Conservation (phyloP, 2,888 invertebrate species). For the Lasioglossum malachurum region DNA sequence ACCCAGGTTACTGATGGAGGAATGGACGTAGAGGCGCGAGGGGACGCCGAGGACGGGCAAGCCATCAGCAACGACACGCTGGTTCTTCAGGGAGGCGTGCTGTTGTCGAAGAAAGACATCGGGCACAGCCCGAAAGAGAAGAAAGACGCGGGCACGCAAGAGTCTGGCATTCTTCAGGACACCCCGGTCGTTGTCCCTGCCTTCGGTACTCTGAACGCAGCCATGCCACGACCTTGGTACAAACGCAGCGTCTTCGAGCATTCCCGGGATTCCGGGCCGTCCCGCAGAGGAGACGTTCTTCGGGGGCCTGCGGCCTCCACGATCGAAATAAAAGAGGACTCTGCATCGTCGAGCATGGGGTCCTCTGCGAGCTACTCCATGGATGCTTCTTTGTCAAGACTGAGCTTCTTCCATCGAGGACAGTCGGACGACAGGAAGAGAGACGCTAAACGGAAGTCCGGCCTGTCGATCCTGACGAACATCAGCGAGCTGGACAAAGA, state of each 20-base stretch:
- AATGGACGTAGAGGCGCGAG: slow-evolving; percentile 63
- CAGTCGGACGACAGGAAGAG: slow-evolving; percentile 76
- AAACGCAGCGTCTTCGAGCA: slow-evolving; percentile 86
- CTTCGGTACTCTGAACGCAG: slow-evolving; percentile 67
- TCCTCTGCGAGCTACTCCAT: slow-evolving; percentile 75
- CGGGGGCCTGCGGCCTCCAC: slow-evolving; percentile 63
- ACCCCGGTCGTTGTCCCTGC: slow-evolving; percentile 33
- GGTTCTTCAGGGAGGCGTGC: slow-evolving; percentile 79
- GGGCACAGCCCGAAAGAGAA: slow-evolving; percentile 38
- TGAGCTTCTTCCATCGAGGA: slow-evolving; percentile 82
- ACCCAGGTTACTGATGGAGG: slow-evolving; percentile 55
- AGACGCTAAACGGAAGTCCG: slow-evolving; percentile 86
- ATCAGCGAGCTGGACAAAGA: slow-evolving; percentile 93
- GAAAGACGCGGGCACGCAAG: slow-evolving; percentile 34
- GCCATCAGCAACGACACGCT: slow-evolving; percentile 82
- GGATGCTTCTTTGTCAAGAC: slow-evolving; percentile 85
- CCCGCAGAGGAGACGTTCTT: slow-evolving; percentile 73
- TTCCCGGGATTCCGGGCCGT: slow-evolving; percentile 73
- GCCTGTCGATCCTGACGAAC: slow-evolving; percentile 89
- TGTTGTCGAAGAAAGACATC: slow-evolving; percentile 75
- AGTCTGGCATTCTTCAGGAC: slow-evolving; percentile 36
- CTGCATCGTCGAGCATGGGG: slow-evolving; percentile 74
- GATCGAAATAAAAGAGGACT: slow-evolving; percentile 67
- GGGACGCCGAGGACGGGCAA: slow-evolving; percentile 52
- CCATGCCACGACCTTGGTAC: slow-evolving; percentile 88